Percentiles rank a stretch among this genome's conserved stretches.
These are phyloP conservation scores for Columbina picui DNA, from an alignment of 2,113 vertebrate species.

Conservation along the genomic window DNA sequence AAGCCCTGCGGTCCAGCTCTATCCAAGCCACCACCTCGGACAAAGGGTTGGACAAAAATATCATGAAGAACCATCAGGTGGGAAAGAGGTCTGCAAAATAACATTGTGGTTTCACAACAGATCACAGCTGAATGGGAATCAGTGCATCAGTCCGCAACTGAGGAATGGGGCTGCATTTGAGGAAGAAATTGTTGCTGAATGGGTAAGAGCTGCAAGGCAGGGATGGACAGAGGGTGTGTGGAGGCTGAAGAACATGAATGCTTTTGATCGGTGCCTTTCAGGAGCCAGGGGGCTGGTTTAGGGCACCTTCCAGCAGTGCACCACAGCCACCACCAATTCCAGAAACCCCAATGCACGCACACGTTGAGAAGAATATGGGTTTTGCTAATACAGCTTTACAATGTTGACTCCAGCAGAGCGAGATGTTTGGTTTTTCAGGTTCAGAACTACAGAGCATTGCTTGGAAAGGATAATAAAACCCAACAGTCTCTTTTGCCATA, in stretches of 20 bases:
- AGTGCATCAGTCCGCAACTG: not conserved
- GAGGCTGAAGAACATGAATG: not conserved
- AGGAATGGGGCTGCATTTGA: not conserved
- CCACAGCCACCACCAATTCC: not conserved
- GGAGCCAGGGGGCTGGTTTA: not conserved
- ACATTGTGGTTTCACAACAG: rapidly evolving
- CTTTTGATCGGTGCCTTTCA: not conserved
- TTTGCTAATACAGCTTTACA: not conserved
- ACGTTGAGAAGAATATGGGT: not conserved
- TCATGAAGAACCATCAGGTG: not conserved
- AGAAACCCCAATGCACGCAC: rapidly evolving
- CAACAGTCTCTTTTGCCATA: not conserved
- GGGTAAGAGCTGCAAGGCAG: not conserved
- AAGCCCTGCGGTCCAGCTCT: not conserved
- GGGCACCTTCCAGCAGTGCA: not conserved
- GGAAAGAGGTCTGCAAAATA: not conserved
- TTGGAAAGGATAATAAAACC: not conserved
- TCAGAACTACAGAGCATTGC: rapidly evolving
- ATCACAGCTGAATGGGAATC: not conserved
- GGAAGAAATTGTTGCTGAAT: not conserved
- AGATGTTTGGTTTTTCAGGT: rapidly evolving
- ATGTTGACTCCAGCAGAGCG: rapidly evolving
- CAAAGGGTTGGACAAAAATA: not conserved
- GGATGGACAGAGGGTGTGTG: rapidly evolving
- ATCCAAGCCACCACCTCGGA: too few species aligned